These are phyloP conservation scores for Urocynchramus pylzowi DNA, from an alignment of 2,113 vertebrate species.

Conservation along the genomic window DNA sequence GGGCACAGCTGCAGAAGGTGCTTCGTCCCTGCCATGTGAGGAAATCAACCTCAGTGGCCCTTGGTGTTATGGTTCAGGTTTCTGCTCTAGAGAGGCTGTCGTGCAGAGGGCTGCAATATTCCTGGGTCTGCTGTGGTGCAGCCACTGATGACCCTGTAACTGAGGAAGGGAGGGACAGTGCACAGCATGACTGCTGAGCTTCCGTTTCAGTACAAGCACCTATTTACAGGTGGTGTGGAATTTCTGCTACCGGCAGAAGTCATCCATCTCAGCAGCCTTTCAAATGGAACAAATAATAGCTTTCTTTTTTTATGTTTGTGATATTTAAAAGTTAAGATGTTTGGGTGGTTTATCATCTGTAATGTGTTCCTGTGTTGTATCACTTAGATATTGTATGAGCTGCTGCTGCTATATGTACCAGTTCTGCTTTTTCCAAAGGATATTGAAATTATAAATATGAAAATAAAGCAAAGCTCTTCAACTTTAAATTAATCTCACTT, in stretches of 20 bases:
- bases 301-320: neutral
- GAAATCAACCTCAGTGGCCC: accelerated
- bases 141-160: neutral
- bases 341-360: neutral
- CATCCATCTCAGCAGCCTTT: neutral
- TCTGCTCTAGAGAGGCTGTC: neutral
- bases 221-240: neutral
- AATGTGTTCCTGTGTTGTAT: neutral
- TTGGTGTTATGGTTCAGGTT: neutral
- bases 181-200: accelerated
- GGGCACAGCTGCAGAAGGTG: accelerated
- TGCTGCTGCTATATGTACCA: neutral
- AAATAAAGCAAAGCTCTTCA: neutral
- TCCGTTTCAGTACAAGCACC: neutral
- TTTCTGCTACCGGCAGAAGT: neutral
- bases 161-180: neutral
- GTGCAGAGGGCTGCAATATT: accelerated
- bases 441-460: neutral
- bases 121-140: too few relatives aligned
- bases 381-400: neutral
- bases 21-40: accelerated
- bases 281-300: neutral
- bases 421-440: neutral
- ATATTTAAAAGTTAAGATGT: neutral
- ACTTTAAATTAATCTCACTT: neutral